Base-by-base conservation (phyloP, 2,888 invertebrate genomes). In the Eurytoma adleriae region DNA sequence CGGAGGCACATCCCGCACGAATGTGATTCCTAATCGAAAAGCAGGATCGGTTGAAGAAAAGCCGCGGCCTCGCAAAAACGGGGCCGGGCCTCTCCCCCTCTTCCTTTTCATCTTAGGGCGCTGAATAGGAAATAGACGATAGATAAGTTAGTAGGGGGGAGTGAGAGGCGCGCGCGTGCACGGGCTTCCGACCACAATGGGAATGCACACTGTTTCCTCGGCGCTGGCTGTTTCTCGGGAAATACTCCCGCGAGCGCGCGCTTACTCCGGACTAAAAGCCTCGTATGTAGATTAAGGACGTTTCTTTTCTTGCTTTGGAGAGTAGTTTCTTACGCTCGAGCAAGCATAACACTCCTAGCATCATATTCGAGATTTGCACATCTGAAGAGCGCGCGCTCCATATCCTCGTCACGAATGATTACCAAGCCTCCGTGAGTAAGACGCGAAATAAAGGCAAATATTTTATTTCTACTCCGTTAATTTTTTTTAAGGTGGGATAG, bases 1-100 rank as follows among this genome's bases (percentile, higher is more conserved):
- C 57, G 77, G 48, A 74, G 50, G 69, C 27, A 14, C 66, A 27
- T 30, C 67, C 54, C 56, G n/a, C 10, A 57, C 54, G 61, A 20
- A 78, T 78, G 67, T 71, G 78, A 78, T 81, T 81, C 56, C 74
- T 81, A 81, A 81, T 81, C 81, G 81, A 75, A 81, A 80, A 59
- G 81, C 54, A 16, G 69, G 57, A 80, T 76, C 80, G 67, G 48
- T 2, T 24, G 14, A 40, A 16, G 12, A 13, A 27, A 64, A 50
- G 7, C 64, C 14, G 18, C 5, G 13, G 24, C 16, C 61, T 14
- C 3, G 20, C 14, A 54, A 14, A 16, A 54, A 56, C 52, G 14
- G 48, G 52, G 14, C 50, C 3, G 7, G n/a, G 14, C 54, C 16
- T 18, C 24, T 20, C n/a, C 30, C 12, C 48, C 52, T 30, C 48